phyloP scores from a whole-genome alignment of 2,797 vertebrate genomes.

The Cheirogaleus major region DNA sequence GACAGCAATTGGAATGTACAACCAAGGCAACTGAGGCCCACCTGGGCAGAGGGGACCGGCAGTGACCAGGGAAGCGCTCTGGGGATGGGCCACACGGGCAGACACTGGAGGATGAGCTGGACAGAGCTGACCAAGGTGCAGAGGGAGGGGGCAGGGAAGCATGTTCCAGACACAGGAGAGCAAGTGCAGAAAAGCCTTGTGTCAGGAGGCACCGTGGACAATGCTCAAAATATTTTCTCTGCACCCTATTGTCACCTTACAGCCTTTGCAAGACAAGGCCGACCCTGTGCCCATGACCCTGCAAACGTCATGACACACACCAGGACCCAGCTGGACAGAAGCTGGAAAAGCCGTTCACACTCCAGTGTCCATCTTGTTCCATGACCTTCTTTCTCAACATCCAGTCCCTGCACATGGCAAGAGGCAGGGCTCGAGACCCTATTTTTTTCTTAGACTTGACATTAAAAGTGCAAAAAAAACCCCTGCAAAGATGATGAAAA shows the following conservation, averaged over 20 bases:
- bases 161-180: not conserved
- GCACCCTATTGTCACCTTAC: not conserved
- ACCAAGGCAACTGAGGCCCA: not conserved
- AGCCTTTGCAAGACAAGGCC: not conserved
- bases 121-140: fast-evolving
- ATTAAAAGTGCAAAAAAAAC: not conserved
- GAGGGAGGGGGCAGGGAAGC: not conserved
- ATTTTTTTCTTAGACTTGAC: not conserved
- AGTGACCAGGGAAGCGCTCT: fast-evolving
- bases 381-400: not conserved
- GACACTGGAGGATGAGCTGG: not conserved
- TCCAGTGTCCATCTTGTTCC: not conserved
- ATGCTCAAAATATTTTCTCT: not conserved
- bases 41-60: not conserved
- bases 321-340: not conserved
- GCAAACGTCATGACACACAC: not conserved
- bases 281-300: not conserved
- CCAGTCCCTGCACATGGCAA: not conserved
- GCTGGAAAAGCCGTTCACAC: not conserved
- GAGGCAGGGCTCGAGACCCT: not conserved
- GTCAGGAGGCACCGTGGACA: not conserved
- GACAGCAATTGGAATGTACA: not conserved
- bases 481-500: not conserved
- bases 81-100: fast-evolving
- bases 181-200: not conserved